These are phyloP conservation scores for Ricordea florida DNA, from an alignment of 92 coral and sea anemone species.

Conservation along the genomic window DNA sequence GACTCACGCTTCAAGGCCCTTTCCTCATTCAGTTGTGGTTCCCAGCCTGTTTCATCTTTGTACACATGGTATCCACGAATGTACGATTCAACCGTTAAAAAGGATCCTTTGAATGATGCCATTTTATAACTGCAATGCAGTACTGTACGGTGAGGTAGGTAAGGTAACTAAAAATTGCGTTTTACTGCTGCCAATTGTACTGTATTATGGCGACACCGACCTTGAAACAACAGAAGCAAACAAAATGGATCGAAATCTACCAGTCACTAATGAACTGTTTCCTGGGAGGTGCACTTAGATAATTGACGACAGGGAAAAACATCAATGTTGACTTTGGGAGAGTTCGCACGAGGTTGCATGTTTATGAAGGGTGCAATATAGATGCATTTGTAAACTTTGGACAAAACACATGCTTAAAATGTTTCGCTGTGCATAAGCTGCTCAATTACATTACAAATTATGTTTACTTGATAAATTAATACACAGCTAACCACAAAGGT, in stretches of 20 bases:
- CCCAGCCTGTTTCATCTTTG: slow-evolving; percentile 37
- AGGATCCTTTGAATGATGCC: slow-evolving; percentile 14
- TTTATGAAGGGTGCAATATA: too few species aligned
- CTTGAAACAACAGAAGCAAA: background rate
- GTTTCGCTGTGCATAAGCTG: background rate
- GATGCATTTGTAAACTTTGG: too few species aligned
- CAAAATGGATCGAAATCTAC: background rate
- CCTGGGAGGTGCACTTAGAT: too few species aligned
- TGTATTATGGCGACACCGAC: too few species aligned
- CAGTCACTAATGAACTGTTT: slow-evolving; percentile 2
- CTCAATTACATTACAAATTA: background rate
- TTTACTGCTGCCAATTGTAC: too few species aligned
- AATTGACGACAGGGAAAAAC: too few species aligned
- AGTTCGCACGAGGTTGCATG: too few species aligned
- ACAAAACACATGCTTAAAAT: too few species aligned
- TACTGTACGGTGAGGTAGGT: background rate
- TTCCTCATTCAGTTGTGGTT: slow-evolving; percentile 24
- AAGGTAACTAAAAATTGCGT: too few species aligned
- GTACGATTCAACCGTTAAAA: slow-evolving; percentile 33
- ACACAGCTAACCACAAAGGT: background rate
- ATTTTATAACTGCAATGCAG: slow-evolving; percentile 1
- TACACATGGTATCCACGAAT: slow-evolving; percentile 55
- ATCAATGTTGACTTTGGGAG: too few species aligned
- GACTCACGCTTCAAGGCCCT: slow-evolving; percentile 37
- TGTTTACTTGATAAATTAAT: background rate